phyloP scores from a whole-genome alignment of 2,797 vertebrate species.

The Leptoclinus maculatus region DNA sequence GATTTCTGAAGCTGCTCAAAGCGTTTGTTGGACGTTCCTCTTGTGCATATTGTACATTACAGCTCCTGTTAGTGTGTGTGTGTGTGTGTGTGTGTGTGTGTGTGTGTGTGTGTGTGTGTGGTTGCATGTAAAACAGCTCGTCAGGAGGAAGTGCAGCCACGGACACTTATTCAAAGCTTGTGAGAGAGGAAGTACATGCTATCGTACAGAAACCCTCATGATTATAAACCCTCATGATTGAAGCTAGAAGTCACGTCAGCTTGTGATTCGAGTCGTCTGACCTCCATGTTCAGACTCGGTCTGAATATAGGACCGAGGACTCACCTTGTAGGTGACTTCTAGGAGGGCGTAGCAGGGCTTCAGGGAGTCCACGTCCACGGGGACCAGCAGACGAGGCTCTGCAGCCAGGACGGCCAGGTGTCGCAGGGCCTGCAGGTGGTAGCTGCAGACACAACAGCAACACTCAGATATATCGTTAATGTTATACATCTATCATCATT shows the following conservation, averaged over 20 bases:
- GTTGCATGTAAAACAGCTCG: background rate
- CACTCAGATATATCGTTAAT: background rate
- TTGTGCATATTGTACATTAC: no score
- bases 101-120: background rate
- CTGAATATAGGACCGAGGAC: background rate
- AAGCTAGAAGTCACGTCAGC: no score
- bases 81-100: no score
- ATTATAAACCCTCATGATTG: background rate
- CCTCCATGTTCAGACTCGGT: no score
- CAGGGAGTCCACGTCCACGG: constrained; percentile 94
- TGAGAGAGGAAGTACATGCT: background rate
- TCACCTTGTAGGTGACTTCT: constrained; percentile 96
- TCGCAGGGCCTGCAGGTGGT: constrained; percentile 96
- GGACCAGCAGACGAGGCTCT: constrained; percentile 94
- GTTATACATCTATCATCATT: no score
- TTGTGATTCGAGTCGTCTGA: no score
- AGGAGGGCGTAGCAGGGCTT: constrained; percentile 95
- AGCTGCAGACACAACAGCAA: constrained; percentile 78
- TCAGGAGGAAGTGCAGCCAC: constrained; percentile 34
- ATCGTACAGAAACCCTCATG: background rate
- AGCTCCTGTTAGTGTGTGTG: no score
- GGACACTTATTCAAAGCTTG: background rate
- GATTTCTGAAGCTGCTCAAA: no score
- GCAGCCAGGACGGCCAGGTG: constrained; percentile 95
- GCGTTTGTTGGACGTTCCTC: no score